phyloP scores from a whole-genome alignment of 2,888 invertebrate genomes.

The Myathropa florea region DNA sequence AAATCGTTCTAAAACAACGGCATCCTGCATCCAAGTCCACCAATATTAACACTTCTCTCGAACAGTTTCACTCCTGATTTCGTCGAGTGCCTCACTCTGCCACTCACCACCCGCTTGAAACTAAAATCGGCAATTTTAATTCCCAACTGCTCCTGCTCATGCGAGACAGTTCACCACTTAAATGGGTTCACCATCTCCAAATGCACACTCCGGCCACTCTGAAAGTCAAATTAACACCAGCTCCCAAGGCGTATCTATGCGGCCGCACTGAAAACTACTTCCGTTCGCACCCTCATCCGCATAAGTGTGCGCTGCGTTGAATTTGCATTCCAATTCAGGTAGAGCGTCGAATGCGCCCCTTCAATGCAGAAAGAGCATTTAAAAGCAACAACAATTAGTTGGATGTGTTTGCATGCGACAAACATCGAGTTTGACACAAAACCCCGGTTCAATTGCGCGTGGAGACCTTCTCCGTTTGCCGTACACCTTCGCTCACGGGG shows the following conservation, averaged over 20 bases:
- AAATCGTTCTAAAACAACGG: too few relatives aligned
- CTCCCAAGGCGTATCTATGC: background rate
- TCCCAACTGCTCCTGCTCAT: too few relatives aligned
- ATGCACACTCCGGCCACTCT: background rate
- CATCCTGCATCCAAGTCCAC: too few relatives aligned
- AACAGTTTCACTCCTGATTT: too few relatives aligned
- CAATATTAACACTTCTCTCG: too few relatives aligned
- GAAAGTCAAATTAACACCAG: background rate
- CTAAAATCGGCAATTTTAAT: background rate
- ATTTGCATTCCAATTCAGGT: background rate
- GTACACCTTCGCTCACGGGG: background rate
- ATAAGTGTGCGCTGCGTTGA: background rate
- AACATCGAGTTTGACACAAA: conserved; percentile 55
- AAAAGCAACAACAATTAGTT: conserved; percentile 52
- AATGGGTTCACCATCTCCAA: background rate
- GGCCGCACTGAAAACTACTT: background rate
- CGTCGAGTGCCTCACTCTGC: background rate
- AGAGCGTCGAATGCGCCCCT: background rate
- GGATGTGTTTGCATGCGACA: conserved; percentile 59
- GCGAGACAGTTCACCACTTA: background rate
- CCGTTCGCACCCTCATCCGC: background rate
- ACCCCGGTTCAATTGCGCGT: conserved; percentile 18
- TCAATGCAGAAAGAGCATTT: background rate
- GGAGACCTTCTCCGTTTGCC: background rate
- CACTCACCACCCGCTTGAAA: background rate